phyloP scores from a whole-genome alignment of 2,888 invertebrate species.

The Zygothrica quintamaculata region DNA sequence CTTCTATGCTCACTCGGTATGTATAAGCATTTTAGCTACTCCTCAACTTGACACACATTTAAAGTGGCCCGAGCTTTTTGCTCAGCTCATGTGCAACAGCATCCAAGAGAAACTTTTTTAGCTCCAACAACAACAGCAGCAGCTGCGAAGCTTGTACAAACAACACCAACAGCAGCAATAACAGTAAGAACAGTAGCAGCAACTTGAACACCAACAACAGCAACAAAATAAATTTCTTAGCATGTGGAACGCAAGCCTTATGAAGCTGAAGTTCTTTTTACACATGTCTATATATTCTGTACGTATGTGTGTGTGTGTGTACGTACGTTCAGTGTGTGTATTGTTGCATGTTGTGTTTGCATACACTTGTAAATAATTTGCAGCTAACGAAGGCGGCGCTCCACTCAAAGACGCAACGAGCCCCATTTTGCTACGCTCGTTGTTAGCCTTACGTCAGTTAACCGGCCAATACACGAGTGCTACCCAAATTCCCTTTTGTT shows the following conservation, averaged over 20 bases:
- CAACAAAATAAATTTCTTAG: background rate
- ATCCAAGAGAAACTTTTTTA: conserved; percentile 48
- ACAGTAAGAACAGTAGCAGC: conserved; percentile 11
- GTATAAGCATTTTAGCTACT: conserved; percentile 49
- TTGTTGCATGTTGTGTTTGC: conserved; percentile 57
- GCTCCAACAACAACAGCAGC: conserved; percentile 23
- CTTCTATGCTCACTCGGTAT: conserved; percentile 33
- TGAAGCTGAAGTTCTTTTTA: conserved; percentile 31
- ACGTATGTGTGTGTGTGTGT: conserved; percentile 6
- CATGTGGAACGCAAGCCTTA: conserved; percentile 49
- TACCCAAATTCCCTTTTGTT: conserved; percentile 27
- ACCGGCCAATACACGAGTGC: conserved; percentile 30
- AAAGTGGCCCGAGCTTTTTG: conserved; percentile 61
- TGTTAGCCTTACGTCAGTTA: conserved; percentile 16
- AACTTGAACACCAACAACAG: background rate
- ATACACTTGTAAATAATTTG: conserved; percentile 71
- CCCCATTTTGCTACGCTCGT: conserved; percentile 1
- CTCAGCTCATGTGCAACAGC: conserved; percentile 46
- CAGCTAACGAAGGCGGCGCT: conserved; percentile 71
- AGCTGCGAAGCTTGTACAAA: too few species aligned
- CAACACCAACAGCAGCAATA: too few species aligned
- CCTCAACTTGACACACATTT: conserved; percentile 68
- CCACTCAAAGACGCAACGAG: conserved; percentile 51
- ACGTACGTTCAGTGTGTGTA: conserved; percentile 12
- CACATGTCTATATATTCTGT: too few species aligned